Percentiles rank a stretch among this genome's conserved stretches.
Conservation (phyloP, 2,113 vertebrate species). For the Notothenia coriiceps region DNA sequence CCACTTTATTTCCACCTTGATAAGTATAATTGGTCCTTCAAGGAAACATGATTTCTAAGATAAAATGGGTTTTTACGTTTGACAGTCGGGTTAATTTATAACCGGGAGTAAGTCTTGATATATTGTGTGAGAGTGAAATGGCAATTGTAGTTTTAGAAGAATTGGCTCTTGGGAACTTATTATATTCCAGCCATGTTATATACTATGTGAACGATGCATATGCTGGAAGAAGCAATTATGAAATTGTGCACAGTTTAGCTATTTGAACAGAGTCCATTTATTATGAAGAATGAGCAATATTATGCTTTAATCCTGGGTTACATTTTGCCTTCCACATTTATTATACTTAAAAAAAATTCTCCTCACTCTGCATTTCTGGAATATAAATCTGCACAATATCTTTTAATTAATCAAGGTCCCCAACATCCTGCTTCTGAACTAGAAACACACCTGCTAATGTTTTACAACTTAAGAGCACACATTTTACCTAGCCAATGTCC, state of each 20-base stretch:
- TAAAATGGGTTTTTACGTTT: background rate
- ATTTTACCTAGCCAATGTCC: background rate
- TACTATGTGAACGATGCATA: background rate
- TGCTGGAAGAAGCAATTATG: background rate
- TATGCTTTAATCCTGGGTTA: background rate
- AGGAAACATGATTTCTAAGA: background rate
- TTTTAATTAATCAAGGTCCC: background rate
- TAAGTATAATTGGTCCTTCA: background rate
- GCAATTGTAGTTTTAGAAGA: background rate
- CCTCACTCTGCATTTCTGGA: too few species aligned
- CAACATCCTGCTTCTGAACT: background rate
- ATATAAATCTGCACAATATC: background rate
- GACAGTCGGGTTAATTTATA: background rate
- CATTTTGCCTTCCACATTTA: background rate
- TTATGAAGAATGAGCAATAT: background rate
- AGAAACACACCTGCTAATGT: background rate
- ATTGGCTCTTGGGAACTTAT: background rate
- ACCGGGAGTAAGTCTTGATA: background rate
- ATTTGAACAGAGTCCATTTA: background rate
- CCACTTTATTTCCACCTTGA: background rate
- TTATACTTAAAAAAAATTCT: background rate
- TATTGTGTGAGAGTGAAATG: background rate
- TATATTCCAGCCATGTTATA: background rate
- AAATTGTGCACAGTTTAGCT: background rate
- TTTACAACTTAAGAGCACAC: background rate